Evolutionary conservation across 1,140 invertebrate genomes (phyloP), one percentile per base, ranked within the genome.

Genomic region (Temnothorax longispinosus): DNA sequence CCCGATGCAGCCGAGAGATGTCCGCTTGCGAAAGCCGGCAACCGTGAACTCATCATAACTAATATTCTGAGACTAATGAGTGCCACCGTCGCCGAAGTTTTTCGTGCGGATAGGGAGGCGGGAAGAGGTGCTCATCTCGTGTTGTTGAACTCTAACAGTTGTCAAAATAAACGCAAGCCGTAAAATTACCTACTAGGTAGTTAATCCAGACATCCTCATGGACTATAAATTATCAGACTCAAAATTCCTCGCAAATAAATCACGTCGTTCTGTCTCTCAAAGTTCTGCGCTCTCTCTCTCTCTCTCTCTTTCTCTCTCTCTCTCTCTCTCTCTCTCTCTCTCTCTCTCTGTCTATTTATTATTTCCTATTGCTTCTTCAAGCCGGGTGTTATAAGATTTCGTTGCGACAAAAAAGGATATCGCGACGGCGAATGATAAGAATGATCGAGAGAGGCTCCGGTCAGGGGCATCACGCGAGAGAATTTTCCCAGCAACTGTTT

Each of bases 1-100:
- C n/a, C 38, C 80, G 41, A 82, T 72, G 80, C 52, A 47, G 41
- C 38, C 4, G 27, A 35, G 67, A 72, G 52, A 74, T 54, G 32
- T 64, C 21, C 27, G 50, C 50, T 54, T 32, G 67, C 65, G 54
- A 84, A 84, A 84, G 54, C 69, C 32, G 54, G 11, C 54, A 32
- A 35, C 54, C 54, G 54, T 75, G 41, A 75, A 75, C 41, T 60
- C 54, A n/a, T 75, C 69, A 8, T 21, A 60, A 84, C 44, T 82
- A 72, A 74, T 84, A 71, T 47, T 71, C 52, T 47, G 54, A 58
- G 54, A 75, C 69, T 75, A 75, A 84, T 50, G 69, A 75, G 67
- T 27, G 50, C 65, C 38, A 58, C n/a, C 10, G 54, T 13, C 15
- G 69, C 27, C 8, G 52, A 74, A 32, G 64, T 71, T 71, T 81